Evolutionary conservation across 1,140 invertebrate genomes (phyloP), one percentile per base, ranked within the genome.

Genomic region (Ladona fulva): DNA sequence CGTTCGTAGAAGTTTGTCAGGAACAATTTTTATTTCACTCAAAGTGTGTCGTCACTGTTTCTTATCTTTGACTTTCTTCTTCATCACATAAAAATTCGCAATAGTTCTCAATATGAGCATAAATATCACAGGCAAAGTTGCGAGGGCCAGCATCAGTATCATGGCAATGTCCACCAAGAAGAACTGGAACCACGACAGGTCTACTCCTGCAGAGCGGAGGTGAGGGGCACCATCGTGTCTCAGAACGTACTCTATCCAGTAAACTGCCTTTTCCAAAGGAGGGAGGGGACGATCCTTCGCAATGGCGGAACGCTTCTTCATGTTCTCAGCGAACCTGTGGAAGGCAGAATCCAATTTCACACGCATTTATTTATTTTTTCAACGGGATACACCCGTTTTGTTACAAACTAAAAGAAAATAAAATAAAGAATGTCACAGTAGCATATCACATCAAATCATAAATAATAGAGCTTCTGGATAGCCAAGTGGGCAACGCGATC

Each of bases 231-330:
- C 81, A 14, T 79, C 77, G 78, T 82, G 80, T 0, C 81, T 75
- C 19, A 82, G 77, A 11, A 82, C 81, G 74, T 81, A 81, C 77
- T 82, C 81, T 14, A 80, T 79, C 81, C 81, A 82, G 59, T 79
- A 82, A 12, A 81, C 78, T n/a, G 81, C 81, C 75, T 77, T 78
- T 0, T 82, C 78, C 22, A 82, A 42, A 6, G 81, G 81, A 0
- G 78, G 74, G 44, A 80, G 66, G 29, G 78, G 74, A 42, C 74
- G 79, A 25, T 80, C 79, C 81, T 66, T 66, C 3, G 16, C 14
- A 16, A 66, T 19, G 3, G 52, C 52, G 14, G 16, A 19, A 22
- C 14, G 52, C 14, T 12, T 16, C 52, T 66, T 66, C 52, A 66
- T 66, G 16, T 22, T 66, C 52, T 66, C n/a, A 1, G 52, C 14